Evolutionary conservation across 2,113 vertebrate genomes (phyloP).

Genomic region (Cottus gobio): DNA sequence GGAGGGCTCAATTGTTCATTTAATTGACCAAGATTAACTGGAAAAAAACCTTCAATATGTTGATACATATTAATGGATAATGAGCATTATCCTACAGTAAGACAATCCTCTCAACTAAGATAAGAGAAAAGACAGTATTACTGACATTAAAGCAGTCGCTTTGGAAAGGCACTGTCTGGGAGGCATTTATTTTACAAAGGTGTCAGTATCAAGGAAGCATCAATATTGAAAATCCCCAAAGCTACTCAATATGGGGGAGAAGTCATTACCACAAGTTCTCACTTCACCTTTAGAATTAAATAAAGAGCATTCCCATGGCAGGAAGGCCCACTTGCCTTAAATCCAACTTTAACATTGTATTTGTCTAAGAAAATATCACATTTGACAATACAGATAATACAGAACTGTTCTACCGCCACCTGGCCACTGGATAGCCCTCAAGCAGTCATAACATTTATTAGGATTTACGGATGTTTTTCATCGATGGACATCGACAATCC

Average conservation of each 20-base stretch:
- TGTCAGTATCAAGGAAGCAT: slow-evolving; percentile 40
- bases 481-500: not conserved
- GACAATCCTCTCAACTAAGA: not conserved
- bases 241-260: slow-evolving; percentile 13
- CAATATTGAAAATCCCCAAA: slow-evolving; percentile 29
- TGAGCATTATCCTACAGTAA: not conserved
- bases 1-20: not conserved
- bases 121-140: not conserved
- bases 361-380: not conserved
- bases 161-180: slow-evolving; percentile 11
- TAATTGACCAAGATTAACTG: not conserved
- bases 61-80: not conserved
- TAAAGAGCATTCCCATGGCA: slow-evolving; percentile 15
- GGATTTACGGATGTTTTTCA: not conserved
- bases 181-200: slow-evolving; percentile 35
- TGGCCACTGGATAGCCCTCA: too few relatives aligned
- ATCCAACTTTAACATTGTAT: not conserved
- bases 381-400: not conserved
- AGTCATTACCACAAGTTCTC: slow-evolving; percentile 33
- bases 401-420: not conserved
- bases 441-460: not conserved
- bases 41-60: not conserved
- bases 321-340: not conserved
- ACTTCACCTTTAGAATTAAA: slow-evolving; percentile 39
- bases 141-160: slow-evolving; percentile 11